A percentile compares a stretch with the other conserved stretches of the same genome.
phyloP scores from a whole-genome alignment of 2,113 vertebrate genomes.

The Odobenus rosmarus region DNA sequence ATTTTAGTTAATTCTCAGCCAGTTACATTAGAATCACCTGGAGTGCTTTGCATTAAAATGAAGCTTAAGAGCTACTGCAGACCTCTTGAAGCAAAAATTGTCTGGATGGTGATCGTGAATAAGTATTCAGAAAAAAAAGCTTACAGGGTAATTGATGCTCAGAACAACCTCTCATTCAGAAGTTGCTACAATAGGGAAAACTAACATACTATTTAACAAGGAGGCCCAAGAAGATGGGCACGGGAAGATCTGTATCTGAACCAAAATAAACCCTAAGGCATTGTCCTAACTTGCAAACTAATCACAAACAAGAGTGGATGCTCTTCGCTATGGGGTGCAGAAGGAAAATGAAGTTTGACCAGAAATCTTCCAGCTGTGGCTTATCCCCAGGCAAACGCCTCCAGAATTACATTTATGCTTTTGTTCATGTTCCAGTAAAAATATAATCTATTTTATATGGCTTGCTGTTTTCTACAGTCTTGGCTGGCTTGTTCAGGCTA shows the following conservation, averaged over 20 bases:
- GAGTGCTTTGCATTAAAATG: not conserved
- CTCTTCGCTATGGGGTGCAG: not conserved
- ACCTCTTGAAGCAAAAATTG: not conserved
- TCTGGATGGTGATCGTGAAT: not conserved
- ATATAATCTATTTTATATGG: slow-evolving; percentile 48
- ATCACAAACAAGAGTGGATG: not conserved
- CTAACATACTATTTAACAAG: not conserved
- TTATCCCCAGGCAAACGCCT: not conserved
- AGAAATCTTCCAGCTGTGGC: slow-evolving; percentile 20
- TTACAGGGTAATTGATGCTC: not conserved
- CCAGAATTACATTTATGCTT: slow-evolving; percentile 25
- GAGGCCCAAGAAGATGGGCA: not conserved
- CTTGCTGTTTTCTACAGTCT: slow-evolving; percentile 57
- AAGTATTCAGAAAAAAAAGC: not conserved
- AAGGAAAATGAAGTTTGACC: not conserved
- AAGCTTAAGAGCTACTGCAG: not conserved
- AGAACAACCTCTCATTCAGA: not conserved
- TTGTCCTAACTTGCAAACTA: not conserved
- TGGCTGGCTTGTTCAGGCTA: slow-evolving; percentile 45
- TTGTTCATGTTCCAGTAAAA: slow-evolving; percentile 46
- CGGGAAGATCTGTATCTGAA: not conserved
- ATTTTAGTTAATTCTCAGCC: slow-evolving; percentile 14
- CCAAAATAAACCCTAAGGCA: not conserved
- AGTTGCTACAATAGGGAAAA: not conserved
- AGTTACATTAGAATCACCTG: not conserved